Base-by-base conservation (phyloP, 2,888 invertebrate species). In the Isotomurus palustris region DNA sequence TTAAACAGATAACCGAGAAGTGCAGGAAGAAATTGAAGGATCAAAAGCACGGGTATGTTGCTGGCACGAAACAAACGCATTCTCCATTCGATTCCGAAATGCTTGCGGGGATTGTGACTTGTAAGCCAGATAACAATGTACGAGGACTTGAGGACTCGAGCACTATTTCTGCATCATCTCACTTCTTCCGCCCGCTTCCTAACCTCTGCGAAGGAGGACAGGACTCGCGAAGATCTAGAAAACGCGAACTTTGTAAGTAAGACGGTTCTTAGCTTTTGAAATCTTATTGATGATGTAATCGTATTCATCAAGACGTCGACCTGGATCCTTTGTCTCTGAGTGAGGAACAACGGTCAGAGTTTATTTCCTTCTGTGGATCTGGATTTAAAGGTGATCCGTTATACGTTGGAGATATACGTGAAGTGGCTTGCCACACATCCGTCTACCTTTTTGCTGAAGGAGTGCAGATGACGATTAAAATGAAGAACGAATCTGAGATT, bases 381-480 rank as follows among this genome's bases (percentile, higher is more conserved):
- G n/a, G n/a, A n/a, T n/a, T n/a, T n/a, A n/a, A n/a, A n/a, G 19
- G 19, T 8, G 38, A 51, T 5, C 22, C 32, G 1, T 8, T 54
- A 6, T 62, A 62, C 25, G 22, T n/a, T 24, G 58, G 58, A 27
- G 51, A 62, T 41, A 58, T 44, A 5, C 8, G 51, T 4, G 43
- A 52, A 3, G 43, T 58, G 3, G 41, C 36, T 5, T 62, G 62
- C 27, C 3, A 49, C 3, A 32, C 53, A 3, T 62, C 62, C 0
- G 21, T 53, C 2, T 62, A 62, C 19, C 48, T 45, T 38, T 58
- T 58, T 43, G 35, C 58, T 5, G 22, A 12, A 5, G 62, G 53
- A 19, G 53, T 52, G 10, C 38, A 47, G 24, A 52, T 55, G 10
- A 29, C 12, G 6, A 17, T 61, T 19, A 40, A 54, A 8, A 17